Conservation (phyloP, 2,888 invertebrate genomes). For the Lithosia quadra region DNA sequence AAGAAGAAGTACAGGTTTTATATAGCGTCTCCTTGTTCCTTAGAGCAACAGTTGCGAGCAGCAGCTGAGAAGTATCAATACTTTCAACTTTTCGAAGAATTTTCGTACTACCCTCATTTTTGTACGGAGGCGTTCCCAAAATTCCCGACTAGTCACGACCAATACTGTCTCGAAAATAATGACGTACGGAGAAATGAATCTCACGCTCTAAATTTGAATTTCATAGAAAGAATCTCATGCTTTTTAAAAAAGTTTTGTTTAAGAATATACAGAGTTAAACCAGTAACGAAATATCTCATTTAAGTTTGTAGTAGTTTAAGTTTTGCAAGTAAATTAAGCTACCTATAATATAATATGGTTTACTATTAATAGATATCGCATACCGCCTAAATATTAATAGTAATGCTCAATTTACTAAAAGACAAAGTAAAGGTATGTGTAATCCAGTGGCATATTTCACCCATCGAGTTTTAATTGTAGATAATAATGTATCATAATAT, state of each 20-base stretch:
- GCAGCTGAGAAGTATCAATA: conserved; percentile 75
- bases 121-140: conserved; percentile 91
- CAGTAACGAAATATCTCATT: conserved; percentile 41
- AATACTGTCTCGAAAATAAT: conserved; percentile 64
- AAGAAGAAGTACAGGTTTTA: conserved; percentile 89
- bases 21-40: conserved; percentile 90
- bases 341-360: conserved; percentile 16
- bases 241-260: conserved; percentile 80
- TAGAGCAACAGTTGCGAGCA: conserved; percentile 86
- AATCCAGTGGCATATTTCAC: neutral
- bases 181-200: conserved; percentile 66
- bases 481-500: neutral
- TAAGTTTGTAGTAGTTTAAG: conserved; percentile 27
- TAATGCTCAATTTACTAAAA: conserved; percentile 43
- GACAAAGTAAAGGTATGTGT: conserved; percentile 12
- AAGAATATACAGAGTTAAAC: conserved; percentile 74
- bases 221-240: conserved; percentile 77
- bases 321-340: conserved; percentile 25
- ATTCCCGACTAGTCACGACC: conserved; percentile 72
- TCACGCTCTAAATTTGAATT: conserved; percentile 70
- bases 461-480: neutral
- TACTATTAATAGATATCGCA: conserved; percentile 17
- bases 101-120: conserved; percentile 91
- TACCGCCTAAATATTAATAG: conserved; percentile 37
- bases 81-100: conserved; percentile 82